phyloP scores from a whole-genome alignment of 2,888 invertebrate genomes.

The Microdon myrmicae region DNA sequence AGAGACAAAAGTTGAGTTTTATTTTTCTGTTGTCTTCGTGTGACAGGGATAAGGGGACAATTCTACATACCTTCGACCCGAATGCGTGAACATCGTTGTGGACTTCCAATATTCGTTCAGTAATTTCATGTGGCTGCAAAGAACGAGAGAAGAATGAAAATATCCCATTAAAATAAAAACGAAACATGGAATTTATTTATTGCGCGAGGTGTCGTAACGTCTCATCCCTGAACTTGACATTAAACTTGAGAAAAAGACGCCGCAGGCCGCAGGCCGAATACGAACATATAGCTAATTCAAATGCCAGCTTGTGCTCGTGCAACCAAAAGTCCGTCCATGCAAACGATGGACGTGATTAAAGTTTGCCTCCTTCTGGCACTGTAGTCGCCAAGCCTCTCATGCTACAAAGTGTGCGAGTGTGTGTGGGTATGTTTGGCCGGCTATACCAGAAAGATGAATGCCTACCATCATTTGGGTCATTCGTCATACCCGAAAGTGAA shows the following conservation, averaged over 20 bases:
- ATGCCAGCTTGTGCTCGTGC: conserved; percentile 3
- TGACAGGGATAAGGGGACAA: too few species aligned
- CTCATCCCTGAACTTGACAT: conserved; percentile 41
- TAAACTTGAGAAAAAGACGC: background rate
- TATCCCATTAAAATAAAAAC: conserved; percentile 2
- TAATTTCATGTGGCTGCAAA: conserved; percentile 57
- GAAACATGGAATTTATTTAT: conserved; percentile 21
- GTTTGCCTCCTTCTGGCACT: conserved; percentile 26
- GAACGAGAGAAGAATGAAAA: conserved; percentile 14
- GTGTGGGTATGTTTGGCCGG: too few species aligned
- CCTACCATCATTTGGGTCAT: too few species aligned
- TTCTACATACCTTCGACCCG: conserved; percentile 60
- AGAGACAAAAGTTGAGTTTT: conserved; percentile 17
- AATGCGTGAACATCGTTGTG: conserved; percentile 56
- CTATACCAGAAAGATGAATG: too few species aligned
- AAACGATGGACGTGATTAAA: conserved; percentile 42
- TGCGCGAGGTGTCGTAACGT: conserved; percentile 14
- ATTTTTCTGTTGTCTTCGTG: too few species aligned
- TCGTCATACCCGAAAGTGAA: too few species aligned
- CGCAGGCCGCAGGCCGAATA: background rate
- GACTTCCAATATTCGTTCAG: conserved; percentile 55
- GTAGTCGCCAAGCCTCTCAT: too few species aligned
- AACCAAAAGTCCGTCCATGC: conserved; percentile 30
- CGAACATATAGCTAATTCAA: conserved; percentile 2
- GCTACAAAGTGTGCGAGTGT: too few species aligned